These are phyloP conservation scores for Cyprinodon tularosa DNA, from an alignment of 2,113 vertebrate species.

Conservation along the genomic window DNA sequence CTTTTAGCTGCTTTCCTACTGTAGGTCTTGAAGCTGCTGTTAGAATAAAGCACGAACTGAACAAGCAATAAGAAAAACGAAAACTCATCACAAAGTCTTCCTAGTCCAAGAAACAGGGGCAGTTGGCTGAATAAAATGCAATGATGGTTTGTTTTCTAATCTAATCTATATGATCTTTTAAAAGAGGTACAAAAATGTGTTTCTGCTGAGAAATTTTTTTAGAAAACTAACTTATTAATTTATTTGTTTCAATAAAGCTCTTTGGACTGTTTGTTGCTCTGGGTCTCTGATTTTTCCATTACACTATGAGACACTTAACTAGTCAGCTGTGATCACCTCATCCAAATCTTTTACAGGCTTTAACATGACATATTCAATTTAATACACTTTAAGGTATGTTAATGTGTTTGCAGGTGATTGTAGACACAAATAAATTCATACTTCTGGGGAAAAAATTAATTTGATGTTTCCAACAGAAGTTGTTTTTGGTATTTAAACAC, in stretches of 20 bases:
- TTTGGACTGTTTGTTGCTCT: slow-evolving; percentile 76
- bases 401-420: background rate
- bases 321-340: too few relatives aligned
- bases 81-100: slow-evolving; percentile 69
- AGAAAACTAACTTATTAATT: slow-evolving; percentile 96
- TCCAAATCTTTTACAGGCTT: background rate
- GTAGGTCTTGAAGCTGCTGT: slow-evolving; percentile 59
- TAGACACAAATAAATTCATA: background rate
- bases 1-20: slow-evolving; percentile 53
- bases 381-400: background rate
- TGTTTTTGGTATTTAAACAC: background rate
- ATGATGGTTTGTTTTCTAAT: slow-evolving; percentile 62
- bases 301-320: background rate
- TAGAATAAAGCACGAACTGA: slow-evolving; percentile 51
- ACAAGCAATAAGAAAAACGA: slow-evolving; percentile 73
- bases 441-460: background rate
- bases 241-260: slow-evolving; percentile 95
- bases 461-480: background rate
- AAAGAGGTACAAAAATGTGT: slow-evolving; percentile 50
- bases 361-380: background rate
- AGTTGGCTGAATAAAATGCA: slow-evolving; percentile 43
- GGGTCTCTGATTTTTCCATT: slow-evolving; percentile 9
- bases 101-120: slow-evolving; percentile 55
- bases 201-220: slow-evolving; percentile 64
- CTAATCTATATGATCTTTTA: slow-evolving; percentile 60